Evolutionary conservation across 2,888 invertebrate genomes (phyloP).

Genomic region (Dicyrtomina minuta): DNA sequence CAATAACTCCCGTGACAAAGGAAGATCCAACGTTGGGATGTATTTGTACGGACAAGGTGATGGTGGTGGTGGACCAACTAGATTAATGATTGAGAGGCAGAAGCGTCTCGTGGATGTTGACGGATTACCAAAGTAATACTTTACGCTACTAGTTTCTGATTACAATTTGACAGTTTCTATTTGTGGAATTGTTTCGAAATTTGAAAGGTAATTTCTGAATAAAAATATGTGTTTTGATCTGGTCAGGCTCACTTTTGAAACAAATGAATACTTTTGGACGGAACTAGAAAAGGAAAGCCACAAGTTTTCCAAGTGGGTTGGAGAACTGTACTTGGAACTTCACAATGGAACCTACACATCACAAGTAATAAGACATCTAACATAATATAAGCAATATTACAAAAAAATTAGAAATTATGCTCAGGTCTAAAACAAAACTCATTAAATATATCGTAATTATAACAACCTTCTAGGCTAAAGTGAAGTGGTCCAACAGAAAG

Average conservation of each 20-base stretch:
- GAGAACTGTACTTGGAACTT: constrained; percentile 61
- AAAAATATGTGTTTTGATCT: no score
- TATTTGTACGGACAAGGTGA: constrained; percentile 61
- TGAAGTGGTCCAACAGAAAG: constrained; percentile 42
- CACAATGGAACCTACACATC: constrained; percentile 63
- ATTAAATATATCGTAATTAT: no score
- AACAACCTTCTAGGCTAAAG: constrained; percentile 32
- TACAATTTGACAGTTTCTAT: no score
- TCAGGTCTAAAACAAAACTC: no score
- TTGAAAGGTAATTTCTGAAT: no score
- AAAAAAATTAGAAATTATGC: no score
- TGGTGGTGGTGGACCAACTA: constrained; percentile 61
- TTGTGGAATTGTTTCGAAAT: no score
- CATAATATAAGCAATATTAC: no score
- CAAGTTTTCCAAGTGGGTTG: constrained; percentile 59
- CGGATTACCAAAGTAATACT: constrained; percentile 58
- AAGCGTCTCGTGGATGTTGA: constrained; percentile 57
- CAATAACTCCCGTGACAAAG: constrained; percentile 60
- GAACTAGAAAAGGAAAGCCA: constrained; percentile 54
- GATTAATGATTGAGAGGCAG: constrained; percentile 58
- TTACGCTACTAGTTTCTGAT: no score
- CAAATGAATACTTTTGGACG: constrained; percentile 55
- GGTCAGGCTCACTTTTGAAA: constrained; percentile 53
- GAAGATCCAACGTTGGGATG: constrained; percentile 57
- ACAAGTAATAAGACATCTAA: no score